These are phyloP conservation scores for Sclerodermus sp. DNA, from an alignment of 2,888 invertebrate species.

Conservation along the genomic window DNA sequence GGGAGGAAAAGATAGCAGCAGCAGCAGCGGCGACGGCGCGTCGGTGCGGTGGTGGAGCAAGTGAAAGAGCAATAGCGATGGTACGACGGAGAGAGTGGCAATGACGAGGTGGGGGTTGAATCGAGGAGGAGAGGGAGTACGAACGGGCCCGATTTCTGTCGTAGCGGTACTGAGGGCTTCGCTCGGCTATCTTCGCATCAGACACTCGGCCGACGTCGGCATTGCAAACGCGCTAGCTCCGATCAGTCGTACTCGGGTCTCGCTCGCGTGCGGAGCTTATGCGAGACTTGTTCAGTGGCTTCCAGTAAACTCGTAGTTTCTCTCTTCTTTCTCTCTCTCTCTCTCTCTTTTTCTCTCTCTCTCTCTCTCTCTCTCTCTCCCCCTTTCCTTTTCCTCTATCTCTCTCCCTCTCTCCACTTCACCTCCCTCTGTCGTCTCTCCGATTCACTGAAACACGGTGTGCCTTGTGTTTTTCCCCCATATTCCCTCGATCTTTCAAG, in stretches of 20 bases:
- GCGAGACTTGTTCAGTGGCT: not conserved
- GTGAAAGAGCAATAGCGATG: not conserved
- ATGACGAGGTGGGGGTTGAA: not conserved
- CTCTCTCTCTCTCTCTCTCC: conserved; percentile 8
- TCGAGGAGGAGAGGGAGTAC: not conserved
- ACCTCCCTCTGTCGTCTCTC: not conserved
- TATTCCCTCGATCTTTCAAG: no score
- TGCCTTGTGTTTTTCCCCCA: no score
- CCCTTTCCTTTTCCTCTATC: not conserved
- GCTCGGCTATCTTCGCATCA: not conserved
- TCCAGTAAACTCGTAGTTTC: not conserved
- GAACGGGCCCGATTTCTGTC: conserved; percentile 38
- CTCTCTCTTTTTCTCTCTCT: not conserved
- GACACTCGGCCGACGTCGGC: not conserved
- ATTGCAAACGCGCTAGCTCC: conserved; percentile 15
- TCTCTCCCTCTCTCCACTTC: conserved; percentile 2
- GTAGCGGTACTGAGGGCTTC: conserved; percentile 28
- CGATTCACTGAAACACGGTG: no score
- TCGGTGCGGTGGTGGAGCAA: not conserved
- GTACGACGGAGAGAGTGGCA: no score
- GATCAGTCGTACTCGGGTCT: not conserved
- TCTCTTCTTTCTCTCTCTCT: not conserved
- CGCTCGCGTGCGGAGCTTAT: not conserved
- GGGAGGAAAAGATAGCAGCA: no score
- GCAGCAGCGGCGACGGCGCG: not conserved